A percentile compares a stretch with the other conserved stretches of the same genome.
phyloP scores from a whole-genome alignment of 2,888 invertebrate genomes.

The Heliconius hortense region DNA sequence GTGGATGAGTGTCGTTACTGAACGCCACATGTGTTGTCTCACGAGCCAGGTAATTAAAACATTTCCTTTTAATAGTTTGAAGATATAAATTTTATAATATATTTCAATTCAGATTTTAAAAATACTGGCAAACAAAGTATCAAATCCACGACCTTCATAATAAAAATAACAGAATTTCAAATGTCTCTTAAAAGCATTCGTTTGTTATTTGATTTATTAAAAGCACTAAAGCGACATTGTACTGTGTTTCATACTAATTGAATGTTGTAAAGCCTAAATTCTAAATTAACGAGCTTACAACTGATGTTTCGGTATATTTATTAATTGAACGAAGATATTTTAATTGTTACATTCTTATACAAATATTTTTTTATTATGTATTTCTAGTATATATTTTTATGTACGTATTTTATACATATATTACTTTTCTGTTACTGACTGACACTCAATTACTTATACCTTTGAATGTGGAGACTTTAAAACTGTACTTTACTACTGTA shows the following conservation, averaged over 20 bases:
- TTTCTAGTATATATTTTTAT: not conserved
- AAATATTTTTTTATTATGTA: not conserved
- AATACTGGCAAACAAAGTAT: not conserved
- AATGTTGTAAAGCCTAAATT: not conserved
- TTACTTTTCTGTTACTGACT: not conserved
- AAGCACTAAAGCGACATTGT: not conserved
- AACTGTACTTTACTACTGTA: too few species aligned
- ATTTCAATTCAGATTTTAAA: not conserved
- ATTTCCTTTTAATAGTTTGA: too few species aligned
- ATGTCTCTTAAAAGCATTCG: not conserved
- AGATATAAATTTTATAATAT: not conserved
- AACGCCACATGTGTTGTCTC: not conserved
- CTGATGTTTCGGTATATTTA: not conserved
- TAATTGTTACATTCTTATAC: not conserved
- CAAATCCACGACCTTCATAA: not conserved
- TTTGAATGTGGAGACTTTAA: too few species aligned
- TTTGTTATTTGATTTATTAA: not conserved
- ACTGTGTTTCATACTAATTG: slow-evolving; percentile 1
- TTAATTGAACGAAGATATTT: not conserved
- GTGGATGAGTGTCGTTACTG: not conserved
- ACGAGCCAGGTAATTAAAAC: too few species aligned
- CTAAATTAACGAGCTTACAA: not conserved
- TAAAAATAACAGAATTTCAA: not conserved
- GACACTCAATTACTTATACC: too few species aligned
- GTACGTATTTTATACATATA: not conserved